Base-by-base conservation (phyloP, 2,113 vertebrate species). In the Malaclemys terrapin region DNA sequence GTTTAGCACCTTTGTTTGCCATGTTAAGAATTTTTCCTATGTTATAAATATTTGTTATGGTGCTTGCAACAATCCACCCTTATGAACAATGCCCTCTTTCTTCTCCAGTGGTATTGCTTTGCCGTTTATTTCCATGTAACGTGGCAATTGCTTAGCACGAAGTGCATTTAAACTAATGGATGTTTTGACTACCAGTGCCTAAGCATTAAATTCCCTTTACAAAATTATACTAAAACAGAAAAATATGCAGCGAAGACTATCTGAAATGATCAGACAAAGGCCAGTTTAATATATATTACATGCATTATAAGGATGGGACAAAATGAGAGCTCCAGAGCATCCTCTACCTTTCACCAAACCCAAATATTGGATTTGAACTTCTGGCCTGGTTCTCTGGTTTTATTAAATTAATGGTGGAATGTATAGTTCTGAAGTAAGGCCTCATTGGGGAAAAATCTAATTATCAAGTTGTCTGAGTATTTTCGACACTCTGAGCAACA, bases 311-410 rank as follows among this genome's bases (percentile, higher is more conserved):
- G 10, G 6, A 24, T 57, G 25, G 29, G 5, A 90, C 35, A 9
- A 88, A 90, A 91, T 10, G 80, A 50, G 42, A 45, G 10, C 25
- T 78, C 22, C 22, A 45, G 75, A 78, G 22, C 22, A 47, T 45
- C 42, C 24, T 78, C 20, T 78, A 24, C 7, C 42, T 91, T 83
- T 92, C 89, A 14, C 57, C 10, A 54, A 54, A 83, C 19, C 75
- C 0, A 0, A 38, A 49, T 52, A 56, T 38, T 56, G 52, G 13
- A n/a, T 65, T 79, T 91, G 31, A 25, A 17, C 0, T 35, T 53
- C 27, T 79, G n/a, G 22, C 59, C 57, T 2, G 8, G 83, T 89
- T 52, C 82, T 93, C 5, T 20, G 11, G 20, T 22, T 2, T 83
- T 1, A 29, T 57, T 87, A 75, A 42, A 90, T 96, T 80, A 72